These are phyloP conservation scores for Pitangus sulphuratus DNA, from an alignment of 2,797 vertebrate species.

Conservation along the genomic window DNA sequence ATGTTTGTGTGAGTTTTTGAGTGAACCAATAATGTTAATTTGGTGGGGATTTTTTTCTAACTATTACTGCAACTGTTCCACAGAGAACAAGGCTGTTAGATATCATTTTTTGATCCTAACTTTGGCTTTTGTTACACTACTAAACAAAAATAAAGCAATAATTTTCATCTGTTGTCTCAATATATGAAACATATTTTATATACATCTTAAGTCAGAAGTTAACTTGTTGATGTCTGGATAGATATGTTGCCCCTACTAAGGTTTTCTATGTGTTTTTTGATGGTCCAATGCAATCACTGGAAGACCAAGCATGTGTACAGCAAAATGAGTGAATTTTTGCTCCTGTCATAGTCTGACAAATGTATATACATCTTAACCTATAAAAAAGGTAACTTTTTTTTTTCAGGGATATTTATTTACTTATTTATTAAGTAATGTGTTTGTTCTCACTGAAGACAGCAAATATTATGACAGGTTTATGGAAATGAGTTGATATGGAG, in stretches of 20 bases:
- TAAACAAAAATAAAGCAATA: not conserved
- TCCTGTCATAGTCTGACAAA: not conserved
- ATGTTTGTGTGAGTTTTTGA: accelerated
- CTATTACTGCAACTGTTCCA: not conserved
- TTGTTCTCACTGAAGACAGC: not conserved
- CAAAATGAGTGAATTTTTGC: not conserved
- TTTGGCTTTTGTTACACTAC: not conserved
- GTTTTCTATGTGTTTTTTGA: not conserved
- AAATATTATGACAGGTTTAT: not conserved
- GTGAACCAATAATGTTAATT: not conserved
- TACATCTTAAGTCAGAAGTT: not conserved
- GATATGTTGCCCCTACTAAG: not conserved
- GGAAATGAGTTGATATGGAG: not conserved
- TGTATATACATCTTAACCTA: not conserved
- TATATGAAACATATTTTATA: not conserved
- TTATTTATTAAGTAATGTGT: not conserved
- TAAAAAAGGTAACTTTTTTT: not conserved
- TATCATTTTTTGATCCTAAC: not conserved
- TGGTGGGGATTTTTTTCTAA: accelerated
- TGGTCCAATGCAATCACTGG: not conserved
- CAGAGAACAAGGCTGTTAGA: not conserved
- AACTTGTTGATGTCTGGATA: not conserved
- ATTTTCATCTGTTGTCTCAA: not conserved
- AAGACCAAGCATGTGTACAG: not conserved
- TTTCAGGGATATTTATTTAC: not conserved